phyloP scores from a whole-genome alignment of 1,140 invertebrate species.

The honey bee (Apis mellifera) region DNA sequence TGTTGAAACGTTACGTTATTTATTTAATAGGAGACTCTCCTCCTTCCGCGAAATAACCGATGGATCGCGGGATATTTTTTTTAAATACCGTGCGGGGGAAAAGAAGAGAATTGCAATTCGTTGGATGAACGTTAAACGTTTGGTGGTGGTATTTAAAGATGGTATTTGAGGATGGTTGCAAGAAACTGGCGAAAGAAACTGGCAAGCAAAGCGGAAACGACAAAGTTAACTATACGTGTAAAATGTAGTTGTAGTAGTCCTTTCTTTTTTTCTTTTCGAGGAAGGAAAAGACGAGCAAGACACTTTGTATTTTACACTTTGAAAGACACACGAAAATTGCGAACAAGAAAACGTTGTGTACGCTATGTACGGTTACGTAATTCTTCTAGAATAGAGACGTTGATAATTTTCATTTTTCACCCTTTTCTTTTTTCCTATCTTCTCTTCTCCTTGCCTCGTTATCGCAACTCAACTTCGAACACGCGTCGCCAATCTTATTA shows the following conservation, averaged over 20 bases:
- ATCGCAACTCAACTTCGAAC: background rate
- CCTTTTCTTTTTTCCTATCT: too few relatives aligned
- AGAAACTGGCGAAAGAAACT: background rate
- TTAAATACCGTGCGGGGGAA: too few relatives aligned
- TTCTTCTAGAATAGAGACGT: background rate
- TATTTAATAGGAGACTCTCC: constrained; percentile 9
- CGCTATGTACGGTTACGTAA: background rate
- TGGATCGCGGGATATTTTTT: background rate
- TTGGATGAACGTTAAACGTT: too few relatives aligned
- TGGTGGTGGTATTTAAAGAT: background rate
- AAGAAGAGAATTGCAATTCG: background rate
- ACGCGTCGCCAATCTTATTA: background rate
- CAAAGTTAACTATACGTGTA: background rate
- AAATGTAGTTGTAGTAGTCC: background rate
- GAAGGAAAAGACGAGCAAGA: background rate
- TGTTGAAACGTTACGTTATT: background rate
- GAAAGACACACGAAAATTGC: too few relatives aligned
- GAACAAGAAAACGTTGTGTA: background rate
- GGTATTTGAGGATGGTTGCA: background rate
- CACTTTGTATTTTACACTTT: background rate
- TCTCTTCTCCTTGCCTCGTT: background rate
- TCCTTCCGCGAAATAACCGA: background rate
- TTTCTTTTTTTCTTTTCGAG: background rate
- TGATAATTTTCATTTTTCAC: background rate
- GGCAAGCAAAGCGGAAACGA: background rate